phyloP scores from a whole-genome alignment of 2,797 vertebrate species.

The Melanogrammus aeglefinus region DNA sequence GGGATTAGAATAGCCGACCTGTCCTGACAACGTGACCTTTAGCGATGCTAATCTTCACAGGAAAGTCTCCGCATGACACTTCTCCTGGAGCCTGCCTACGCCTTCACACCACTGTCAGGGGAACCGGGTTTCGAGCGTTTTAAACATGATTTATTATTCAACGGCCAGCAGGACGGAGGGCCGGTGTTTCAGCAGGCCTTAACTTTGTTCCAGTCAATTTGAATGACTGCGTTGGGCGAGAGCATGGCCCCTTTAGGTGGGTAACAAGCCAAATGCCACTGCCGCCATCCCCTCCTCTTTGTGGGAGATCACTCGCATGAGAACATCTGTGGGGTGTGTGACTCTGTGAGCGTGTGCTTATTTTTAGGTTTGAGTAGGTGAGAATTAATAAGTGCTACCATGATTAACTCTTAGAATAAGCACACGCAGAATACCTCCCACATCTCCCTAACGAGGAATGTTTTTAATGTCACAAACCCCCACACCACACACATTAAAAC shows the following conservation, averaged over 20 bases:
- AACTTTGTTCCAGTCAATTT: neutral
- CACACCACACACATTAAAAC: neutral
- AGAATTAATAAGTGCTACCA: conserved; percentile 41
- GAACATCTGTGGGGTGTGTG: neutral
- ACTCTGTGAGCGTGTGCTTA: neutral
- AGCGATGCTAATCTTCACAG: conserved; percentile 49
- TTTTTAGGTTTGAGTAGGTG: conserved; percentile 24
- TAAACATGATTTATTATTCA: neutral
- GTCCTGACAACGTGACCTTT: conserved; percentile 71
- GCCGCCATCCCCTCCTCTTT: neutral
- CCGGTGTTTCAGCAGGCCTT: neutral
- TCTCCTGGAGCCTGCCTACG: conserved; percentile 38
- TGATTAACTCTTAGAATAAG: conserved; percentile 41
- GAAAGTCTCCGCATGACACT: conserved; percentile 31
- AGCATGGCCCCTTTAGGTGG: conserved; percentile 46
- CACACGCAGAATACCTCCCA: conserved; percentile 40
- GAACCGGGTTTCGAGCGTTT: neutral
- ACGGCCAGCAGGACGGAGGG: neutral
- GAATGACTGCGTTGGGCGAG: conserved; percentile 28
- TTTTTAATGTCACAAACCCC: conserved; percentile 62
- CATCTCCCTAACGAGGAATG: conserved; percentile 49
- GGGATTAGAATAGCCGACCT: conserved; percentile 54
- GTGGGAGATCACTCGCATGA: neutral
- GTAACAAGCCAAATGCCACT: conserved; percentile 31
- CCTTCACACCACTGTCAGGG: neutral